These are phyloP conservation scores for Mustela lutreola DNA, from an alignment of 2,113 vertebrate species.

Conservation along the genomic window DNA sequence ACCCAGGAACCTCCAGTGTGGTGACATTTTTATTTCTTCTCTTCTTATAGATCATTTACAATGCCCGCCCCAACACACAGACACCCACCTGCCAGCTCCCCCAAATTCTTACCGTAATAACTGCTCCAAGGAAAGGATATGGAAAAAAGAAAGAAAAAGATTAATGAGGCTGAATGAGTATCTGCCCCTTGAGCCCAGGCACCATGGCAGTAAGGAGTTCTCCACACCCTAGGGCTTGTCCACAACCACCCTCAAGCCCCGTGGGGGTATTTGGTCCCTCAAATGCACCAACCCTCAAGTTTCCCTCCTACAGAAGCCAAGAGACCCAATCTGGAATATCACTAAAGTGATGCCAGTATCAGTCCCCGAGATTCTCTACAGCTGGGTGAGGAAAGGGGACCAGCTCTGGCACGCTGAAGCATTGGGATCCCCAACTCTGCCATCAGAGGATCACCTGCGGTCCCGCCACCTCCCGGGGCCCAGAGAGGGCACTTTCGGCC, in stretches of 20 bases:
- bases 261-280: neutral
- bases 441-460: conserved; percentile 17
- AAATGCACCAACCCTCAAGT: conserved; percentile 52
- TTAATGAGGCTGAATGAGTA: conserved; percentile 79
- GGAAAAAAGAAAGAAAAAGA: conserved; percentile 86
- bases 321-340: conserved; percentile 76
- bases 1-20: neutral
- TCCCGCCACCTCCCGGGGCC: neutral
- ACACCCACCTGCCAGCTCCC: neutral
- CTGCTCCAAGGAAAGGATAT: conserved; percentile 88
- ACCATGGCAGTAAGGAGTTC: neutral
- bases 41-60: conserved; percentile 32
- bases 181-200: conserved; percentile 38
- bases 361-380: conserved; percentile 68
- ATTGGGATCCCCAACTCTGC: conserved; percentile 54
- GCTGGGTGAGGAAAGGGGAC: conserved; percentile 70
- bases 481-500: neutral
- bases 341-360: conserved; percentile 75
- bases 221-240: neutral
- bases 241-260: neutral
- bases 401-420: conserved; percentile 61
- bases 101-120: conserved; percentile 91
- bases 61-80: neutral
- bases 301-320: conserved; percentile 70
- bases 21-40: conserved; percentile 27